These are phyloP conservation scores for Ophiothrix spiculata DNA, from an alignment of 35 echinoderm and acorn worm genomes.

Conservation along the genomic window DNA sequence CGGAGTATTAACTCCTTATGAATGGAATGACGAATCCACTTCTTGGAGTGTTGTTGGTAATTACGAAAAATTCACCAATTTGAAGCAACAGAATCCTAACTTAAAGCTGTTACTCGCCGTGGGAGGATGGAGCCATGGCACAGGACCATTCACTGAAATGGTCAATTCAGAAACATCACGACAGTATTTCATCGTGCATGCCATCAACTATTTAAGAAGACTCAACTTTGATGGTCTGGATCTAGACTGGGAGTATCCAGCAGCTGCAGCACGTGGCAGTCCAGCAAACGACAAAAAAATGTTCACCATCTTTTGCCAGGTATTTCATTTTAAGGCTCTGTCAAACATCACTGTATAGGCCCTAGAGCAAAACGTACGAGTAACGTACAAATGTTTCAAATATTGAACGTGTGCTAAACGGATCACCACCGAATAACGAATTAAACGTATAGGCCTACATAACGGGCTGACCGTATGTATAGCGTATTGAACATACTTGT, in stretches of 20 bases:
- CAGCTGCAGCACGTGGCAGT: neutral
- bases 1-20: neutral
- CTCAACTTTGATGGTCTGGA: conserved; percentile 36
- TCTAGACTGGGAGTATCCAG: conserved; percentile 37
- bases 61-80: conserved; percentile 24
- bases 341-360: too few relatives aligned
- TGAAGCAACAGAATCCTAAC: conserved; percentile 5
- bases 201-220: conserved; percentile 20
- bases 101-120: conserved; percentile 30
- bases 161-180: neutral
- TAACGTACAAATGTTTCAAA: too few relatives aligned
- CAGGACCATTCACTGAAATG: conserved; percentile 21
- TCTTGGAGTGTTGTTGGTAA: conserved; percentile 19
- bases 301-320: conserved; percentile 9
- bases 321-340: too few relatives aligned
- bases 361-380: too few relatives aligned
- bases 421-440: too few relatives aligned
- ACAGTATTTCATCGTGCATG: conserved; percentile 7
- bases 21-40: conserved; percentile 53
- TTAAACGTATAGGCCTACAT: too few relatives aligned
- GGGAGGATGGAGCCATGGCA: conserved; percentile 44
- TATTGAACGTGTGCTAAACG: too few relatives aligned
- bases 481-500: too few relatives aligned
- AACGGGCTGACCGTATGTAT: too few relatives aligned
- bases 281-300: conserved; percentile 24